These are phyloP conservation scores for Hemicrepidius hirtus DNA, from an alignment of 2,888 invertebrate species.

Conservation along the genomic window DNA sequence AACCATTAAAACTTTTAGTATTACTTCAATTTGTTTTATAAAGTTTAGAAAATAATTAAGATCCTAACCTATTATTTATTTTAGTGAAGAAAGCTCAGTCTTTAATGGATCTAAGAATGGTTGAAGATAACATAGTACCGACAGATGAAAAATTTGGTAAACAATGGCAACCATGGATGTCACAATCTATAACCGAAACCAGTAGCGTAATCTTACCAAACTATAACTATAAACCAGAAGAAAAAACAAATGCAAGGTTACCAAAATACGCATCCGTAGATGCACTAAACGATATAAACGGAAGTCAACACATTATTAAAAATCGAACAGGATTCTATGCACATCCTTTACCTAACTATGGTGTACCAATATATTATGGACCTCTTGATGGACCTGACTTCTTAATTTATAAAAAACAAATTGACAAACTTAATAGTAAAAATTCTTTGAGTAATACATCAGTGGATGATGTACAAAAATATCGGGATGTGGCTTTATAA, in stretches of 20 bases:
- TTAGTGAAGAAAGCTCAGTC: constrained; percentile 69
- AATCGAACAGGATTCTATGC: constrained; percentile 70
- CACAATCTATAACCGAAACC: constrained; percentile 63
- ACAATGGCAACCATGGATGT: constrained; percentile 62
- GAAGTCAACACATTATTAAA: constrained; percentile 65
- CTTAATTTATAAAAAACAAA: constrained; percentile 70
- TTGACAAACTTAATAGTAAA: constrained; percentile 66
- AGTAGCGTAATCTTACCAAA: constrained; percentile 61
- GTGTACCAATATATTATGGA: constrained; percentile 71
- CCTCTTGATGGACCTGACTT: constrained; percentile 71
- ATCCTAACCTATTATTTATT: neutral
- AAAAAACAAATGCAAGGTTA: constrained; percentile 56
- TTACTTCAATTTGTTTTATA: neutral
- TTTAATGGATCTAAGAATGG: constrained; percentile 68
- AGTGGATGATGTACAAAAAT: constrained; percentile 71
- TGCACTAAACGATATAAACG: constrained; percentile 64
- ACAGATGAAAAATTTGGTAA: constrained; percentile 59
- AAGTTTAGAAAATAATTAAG: too few species aligned
- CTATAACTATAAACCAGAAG: constrained; percentile 58
- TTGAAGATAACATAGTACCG: constrained; percentile 60
- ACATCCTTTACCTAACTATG: constrained; percentile 69
- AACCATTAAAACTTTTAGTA: neutral
- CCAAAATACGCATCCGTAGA: constrained; percentile 68
- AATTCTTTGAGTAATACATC: constrained; percentile 71
- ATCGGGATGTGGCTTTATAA: constrained; percentile 70